Base-by-base conservation (phyloP, 2,888 invertebrate species). In the Drosophila kanekoi region DNA sequence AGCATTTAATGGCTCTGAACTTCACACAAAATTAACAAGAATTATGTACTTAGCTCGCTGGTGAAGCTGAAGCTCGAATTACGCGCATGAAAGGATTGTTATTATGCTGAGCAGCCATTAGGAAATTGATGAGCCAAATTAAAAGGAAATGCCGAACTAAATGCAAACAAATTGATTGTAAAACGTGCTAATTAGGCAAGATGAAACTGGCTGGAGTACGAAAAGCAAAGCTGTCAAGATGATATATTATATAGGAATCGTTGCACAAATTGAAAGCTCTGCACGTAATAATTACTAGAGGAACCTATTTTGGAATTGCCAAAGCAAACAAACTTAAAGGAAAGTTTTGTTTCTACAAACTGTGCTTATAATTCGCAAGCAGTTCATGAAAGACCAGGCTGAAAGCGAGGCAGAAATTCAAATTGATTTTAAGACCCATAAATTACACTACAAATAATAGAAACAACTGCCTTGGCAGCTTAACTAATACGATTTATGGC, bases 121-220 rank as follows among this genome's bases (percentile, higher is more conserved):
- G 63, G 33, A 72, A 69, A 85, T 79, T 81, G 77, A 83, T 85
- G 85, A 62, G 72, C 69, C 74, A 44, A 47, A 87, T 83, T 75
- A 84, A 87, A 35, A 47, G 23, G 16, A 53, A 47, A 38, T 28
- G 52, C 37, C n/a, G 16, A 20, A 11, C n/a, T 6, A 41, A 69
- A 41, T 69, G 47, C 49, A 41, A 23, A 51, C 61, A 68, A 69
- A 69, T 69, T 61, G 54, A 32, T 45, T 51, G 49, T 49, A 41
- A 61, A 57, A 40, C 14, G 0, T n/a, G 43, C 16, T 62, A 37
- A 32, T 43, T 62, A 40, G 1, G 9, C 5, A n/a, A n/a, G 0
- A 4, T 10, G 23, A 5, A 8, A 20, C 2, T 1, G 6, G n/a
- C 10, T 44, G 10, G 18, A 14, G 13, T 14, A 10, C 11, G 10